Evolutionary conservation across 2,888 invertebrate species (phyloP), one percentile per base, ranked within the genome.

Genomic region (Eumerus sabulonum): DNA sequence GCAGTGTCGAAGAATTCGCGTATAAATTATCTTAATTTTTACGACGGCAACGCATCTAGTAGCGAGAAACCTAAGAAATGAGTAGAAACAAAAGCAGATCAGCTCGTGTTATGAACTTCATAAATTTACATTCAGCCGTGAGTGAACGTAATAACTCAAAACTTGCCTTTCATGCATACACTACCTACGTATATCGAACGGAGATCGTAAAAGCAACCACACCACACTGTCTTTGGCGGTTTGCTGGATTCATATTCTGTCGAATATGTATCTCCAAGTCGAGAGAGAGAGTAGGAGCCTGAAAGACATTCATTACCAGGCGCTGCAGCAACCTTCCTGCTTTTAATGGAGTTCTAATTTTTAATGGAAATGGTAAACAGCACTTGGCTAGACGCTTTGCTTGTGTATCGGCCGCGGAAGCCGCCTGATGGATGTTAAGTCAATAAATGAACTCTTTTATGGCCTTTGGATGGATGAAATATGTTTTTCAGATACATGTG

Each of bases 21-120:
- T 72, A 77, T 77, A 77, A 77, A 72, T 77, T 77, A 77, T 77
- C 5, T n/a, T 2, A 27, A 72, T 63, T 77, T 77, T 77, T 72
- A 77, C 59, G 76, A 72, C 56, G 71, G 27, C 27, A 7, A 76
- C 76, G 76, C 71, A 54, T 71, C 71, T 66, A 76, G n/a, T n/a
- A 14, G 54, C 40, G 56, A 57, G 48, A 70, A 59, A 71, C 50
- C 71, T 71, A 48, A 60, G 48, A 27, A 16, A 47, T 47, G 62
- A 63, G 62, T 44, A 17, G 64, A 60, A 66, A 71, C 66, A 68
- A 57, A 51, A 35, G 16, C 47, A 17, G 17, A 36, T 9, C 40
- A 13, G 56, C 18, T n/a, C 9, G 27, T 9, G 13, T 14, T 17
- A 3, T 16, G 16, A 42, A 72, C 66, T 77, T 77, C 60, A 77